Percentiles rank a stretch among this genome's conserved stretches.
phyloP scores from a whole-genome alignment of 2,113 vertebrate species.

The Tor tambroides region DNA sequence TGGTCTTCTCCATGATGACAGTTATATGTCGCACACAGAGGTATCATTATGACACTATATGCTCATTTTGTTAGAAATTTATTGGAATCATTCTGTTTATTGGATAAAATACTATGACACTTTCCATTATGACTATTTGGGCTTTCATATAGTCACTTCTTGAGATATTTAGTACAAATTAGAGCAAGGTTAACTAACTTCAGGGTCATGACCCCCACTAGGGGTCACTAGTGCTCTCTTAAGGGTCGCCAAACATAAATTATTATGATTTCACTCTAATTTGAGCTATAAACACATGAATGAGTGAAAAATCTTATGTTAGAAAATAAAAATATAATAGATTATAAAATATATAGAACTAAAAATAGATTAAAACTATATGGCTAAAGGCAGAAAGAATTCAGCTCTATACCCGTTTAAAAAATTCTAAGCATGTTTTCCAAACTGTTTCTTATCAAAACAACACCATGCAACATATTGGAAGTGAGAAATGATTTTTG shows the following conservation, averaged over 20 bases:
- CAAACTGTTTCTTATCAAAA: no score
- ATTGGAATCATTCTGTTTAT: not conserved
- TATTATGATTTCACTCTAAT: not conserved
- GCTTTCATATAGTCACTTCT: not conserved
- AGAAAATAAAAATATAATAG: not conserved
- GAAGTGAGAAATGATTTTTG: not conserved
- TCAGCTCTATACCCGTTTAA: not conserved
- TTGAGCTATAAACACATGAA: not conserved
- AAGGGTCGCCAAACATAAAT: not conserved
- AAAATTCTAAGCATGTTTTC: not conserved
- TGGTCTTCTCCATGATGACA: slow-evolving; percentile 91
- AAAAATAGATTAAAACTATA: not conserved
- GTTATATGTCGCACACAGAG: slow-evolving; percentile 91
- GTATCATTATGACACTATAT: slow-evolving; percentile 63
- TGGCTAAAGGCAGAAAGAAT: not conserved
- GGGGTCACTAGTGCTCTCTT: no score
- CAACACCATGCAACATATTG: not conserved
- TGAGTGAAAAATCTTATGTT: not conserved
- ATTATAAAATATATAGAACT: not conserved
- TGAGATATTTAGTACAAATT: not conserved
- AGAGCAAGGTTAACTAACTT: not conserved
- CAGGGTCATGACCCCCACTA: not conserved
- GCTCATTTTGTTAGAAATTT: not conserved
- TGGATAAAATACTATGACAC: not conserved
- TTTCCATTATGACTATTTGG: not conserved